Evolutionary conservation across 2,113 vertebrate genomes (phyloP).

Genomic region (Falcunculus frontatus): DNA sequence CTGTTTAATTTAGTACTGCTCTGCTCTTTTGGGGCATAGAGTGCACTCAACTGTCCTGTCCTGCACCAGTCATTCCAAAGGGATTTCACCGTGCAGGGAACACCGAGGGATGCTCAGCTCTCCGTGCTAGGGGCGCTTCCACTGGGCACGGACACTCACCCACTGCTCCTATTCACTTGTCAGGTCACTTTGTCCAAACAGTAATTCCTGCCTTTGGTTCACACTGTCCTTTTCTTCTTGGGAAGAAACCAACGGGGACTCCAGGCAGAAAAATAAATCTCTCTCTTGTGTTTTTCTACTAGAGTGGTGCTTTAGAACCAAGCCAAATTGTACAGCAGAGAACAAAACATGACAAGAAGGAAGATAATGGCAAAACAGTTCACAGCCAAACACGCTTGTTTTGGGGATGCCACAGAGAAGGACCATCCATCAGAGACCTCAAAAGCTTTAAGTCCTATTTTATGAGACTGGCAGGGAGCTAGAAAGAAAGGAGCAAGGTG

Average conservation of each 20-base stretch:
- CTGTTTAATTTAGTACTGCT: neutral
- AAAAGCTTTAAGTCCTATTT: neutral
- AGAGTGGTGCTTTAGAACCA: neutral
- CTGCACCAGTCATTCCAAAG: neutral
- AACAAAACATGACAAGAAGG: neutral
- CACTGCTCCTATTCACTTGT: neutral
- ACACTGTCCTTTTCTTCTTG: constrained; percentile 15
- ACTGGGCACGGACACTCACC: rapidly evolving
- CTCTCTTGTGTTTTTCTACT: neutral
- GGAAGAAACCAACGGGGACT: neutral
- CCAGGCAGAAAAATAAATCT: constrained; percentile 33
- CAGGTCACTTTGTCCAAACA: neutral
- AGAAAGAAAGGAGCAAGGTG: neutral
- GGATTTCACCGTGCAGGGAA: neutral
- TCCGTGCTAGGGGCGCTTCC: neutral
- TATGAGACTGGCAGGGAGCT: neutral
- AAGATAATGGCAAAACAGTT: neutral
- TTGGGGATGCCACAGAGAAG: neutral
- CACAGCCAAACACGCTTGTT: neutral
- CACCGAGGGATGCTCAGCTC: neutral
- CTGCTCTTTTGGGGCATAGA: neutral
- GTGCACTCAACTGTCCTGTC: neutral
- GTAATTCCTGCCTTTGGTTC: constrained; percentile 33
- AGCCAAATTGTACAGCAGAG: neutral
- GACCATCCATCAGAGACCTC: neutral